phyloP scores from a whole-genome alignment of 2,888 invertebrate genomes.

The Lycophotia porphyrea region DNA sequence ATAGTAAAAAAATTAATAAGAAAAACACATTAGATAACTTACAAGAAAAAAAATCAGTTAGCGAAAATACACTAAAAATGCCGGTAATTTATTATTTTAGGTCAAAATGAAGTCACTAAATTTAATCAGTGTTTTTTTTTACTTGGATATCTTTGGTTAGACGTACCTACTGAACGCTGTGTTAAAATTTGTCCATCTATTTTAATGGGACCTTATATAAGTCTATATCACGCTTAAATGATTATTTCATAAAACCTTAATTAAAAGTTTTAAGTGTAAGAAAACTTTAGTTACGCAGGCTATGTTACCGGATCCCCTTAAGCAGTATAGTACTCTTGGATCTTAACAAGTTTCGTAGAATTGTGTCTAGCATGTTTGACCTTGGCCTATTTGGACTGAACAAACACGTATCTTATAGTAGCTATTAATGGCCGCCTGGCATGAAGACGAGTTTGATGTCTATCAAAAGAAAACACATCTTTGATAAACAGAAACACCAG shows the following conservation, averaged over 20 bases:
- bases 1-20: too few relatives aligned
- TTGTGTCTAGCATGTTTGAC: not conserved
- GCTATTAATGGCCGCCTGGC: slow-evolving; percentile 27
- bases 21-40: too few relatives aligned
- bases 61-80: too few relatives aligned
- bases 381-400: slow-evolving; percentile 23
- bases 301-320: not conserved
- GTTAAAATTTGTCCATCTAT: too few relatives aligned
- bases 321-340: not conserved
- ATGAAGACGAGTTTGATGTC: not conserved
- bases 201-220: too few relatives aligned
- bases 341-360: not conserved
- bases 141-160: too few relatives aligned
- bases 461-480: slow-evolving; percentile 14
- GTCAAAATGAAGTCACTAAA: too few relatives aligned
- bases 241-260: not conserved
- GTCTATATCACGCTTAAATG: not conserved
- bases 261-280: not conserved
- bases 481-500: not conserved
- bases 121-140: too few relatives aligned
- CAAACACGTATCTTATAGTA: slow-evolving; percentile 15
- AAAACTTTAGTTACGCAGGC: not conserved
- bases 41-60: too few relatives aligned
- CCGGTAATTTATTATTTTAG: too few relatives aligned
- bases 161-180: too few relatives aligned